Base-by-base conservation (phyloP, 2,113 vertebrate genomes). In the Brachionichthys hirsutus region DNA sequence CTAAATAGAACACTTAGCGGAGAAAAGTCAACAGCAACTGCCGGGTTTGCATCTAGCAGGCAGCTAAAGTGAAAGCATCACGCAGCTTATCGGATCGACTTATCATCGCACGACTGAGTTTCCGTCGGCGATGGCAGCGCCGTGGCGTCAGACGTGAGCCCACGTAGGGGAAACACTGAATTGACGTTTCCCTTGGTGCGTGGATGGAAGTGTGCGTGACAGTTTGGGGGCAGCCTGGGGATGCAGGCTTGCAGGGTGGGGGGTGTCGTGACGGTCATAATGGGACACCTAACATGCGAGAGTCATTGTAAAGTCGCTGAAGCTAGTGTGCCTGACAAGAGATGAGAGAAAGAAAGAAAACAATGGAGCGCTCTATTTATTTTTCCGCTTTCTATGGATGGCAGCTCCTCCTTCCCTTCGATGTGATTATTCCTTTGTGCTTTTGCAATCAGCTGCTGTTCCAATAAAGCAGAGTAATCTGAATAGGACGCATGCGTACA, bases 151-250 rank as follows among this genome's bases (percentile, higher is more conserved):
- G 53, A 45, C 16, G 43, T 60, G 70, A 83, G 63, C 61, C 72
- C 54, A 46, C 75, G 78, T 80, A 45, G 61, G 78, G 66, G 67
- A 82, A 74, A 71, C 71, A 78, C 56, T 48, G 58, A 66, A 84
- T 63, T 79, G 80, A 86, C 81, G 64, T 88, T 80, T 84, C 9
- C 18, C 72, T 62, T 40, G 45, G 64, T 42, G 68, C 48, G 65
- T 69, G 71, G 50, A 60, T 38, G 67, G 81, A 85, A 85, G 86
- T 34, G 61, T 71, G 75, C 82, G 56, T 88, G 85, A 88, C 87
- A 90, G 86, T 90, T 85, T 88, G 80, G 83, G 87, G 80, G 75
- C 88, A 90, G 81, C 79, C 60, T 52, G 67, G 77, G 60, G 78
- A 77, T 59, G 75, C 65, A 44, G 67, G 54, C 50, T 18, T 19